These are phyloP conservation scores for Macrotis lagotis DNA, from an alignment of 2,113 vertebrate species.

Conservation along the genomic window DNA sequence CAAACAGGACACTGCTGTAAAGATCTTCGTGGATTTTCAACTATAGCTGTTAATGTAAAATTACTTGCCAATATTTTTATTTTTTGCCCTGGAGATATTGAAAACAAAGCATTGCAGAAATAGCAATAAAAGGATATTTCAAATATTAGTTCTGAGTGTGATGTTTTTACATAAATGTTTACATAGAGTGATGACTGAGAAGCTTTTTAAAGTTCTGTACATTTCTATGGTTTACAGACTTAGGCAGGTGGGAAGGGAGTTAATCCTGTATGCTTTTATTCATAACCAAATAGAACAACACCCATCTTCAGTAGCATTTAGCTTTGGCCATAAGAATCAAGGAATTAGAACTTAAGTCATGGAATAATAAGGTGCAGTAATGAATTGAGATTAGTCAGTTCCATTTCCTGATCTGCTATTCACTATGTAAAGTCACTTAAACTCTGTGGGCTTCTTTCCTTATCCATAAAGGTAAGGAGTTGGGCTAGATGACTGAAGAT, in stretches of 20 bases:
- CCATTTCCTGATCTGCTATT: neutral
- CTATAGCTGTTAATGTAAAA: constrained; percentile 26
- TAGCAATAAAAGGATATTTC: constrained; percentile 64
- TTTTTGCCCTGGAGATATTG: constrained; percentile 1
- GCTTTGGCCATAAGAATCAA: neutral
- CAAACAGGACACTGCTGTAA: constrained; percentile 1
- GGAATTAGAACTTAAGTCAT: neutral
- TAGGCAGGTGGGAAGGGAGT: neutral
- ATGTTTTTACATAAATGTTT: neutral
- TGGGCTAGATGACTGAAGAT: neutral
- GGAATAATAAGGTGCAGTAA: neutral
- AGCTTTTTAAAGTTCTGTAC: neutral
- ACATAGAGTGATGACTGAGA: neutral
- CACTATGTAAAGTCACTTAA: neutral
- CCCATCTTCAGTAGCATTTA: neutral
- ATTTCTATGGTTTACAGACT: neutral
- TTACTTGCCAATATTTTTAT: neutral
- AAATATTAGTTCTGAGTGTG: neutral
- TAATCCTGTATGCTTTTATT: neutral
- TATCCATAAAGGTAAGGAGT: neutral
- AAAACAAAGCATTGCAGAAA: constrained; percentile 50
- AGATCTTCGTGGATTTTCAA: neutral
- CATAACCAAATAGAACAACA: neutral
- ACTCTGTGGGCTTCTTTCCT: neutral
- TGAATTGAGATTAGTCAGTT: neutral